Conservation (phyloP, 92 coral and sea anemone species). For the Actinostola sp. region DNA sequence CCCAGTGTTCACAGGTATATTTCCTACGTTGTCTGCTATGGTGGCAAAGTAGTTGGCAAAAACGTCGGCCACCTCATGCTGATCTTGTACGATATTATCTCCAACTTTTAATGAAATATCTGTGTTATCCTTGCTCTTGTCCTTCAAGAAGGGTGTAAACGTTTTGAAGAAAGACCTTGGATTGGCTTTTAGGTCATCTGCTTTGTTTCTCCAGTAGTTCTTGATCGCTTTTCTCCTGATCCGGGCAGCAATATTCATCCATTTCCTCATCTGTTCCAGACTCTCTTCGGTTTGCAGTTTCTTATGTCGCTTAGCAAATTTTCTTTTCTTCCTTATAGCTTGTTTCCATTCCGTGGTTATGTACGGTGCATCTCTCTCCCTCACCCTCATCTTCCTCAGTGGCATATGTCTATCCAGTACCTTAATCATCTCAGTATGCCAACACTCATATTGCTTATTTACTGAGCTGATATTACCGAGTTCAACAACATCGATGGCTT, state of each 20-base stretch:
- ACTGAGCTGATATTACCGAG: not conserved
- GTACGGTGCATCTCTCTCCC: slow-evolving; percentile 60
- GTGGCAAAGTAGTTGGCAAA: slow-evolving; percentile 47
- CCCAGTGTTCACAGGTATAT: not conserved
- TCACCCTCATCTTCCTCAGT: slow-evolving; percentile 56
- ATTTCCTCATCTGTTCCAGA: slow-evolving; percentile 27
- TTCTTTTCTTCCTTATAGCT: slow-evolving; percentile 49
- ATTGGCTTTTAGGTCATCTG: slow-evolving; percentile 41
- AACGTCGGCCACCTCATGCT: slow-evolving; percentile 35
- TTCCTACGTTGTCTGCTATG: slow-evolving; percentile 44
- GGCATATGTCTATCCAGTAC: slow-evolving; percentile 55
- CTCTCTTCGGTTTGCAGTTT: slow-evolving; percentile 41
- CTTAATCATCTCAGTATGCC: slow-evolving; percentile 29
- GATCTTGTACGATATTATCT: slow-evolving; percentile 47
- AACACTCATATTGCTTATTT: slow-evolving; percentile 18
- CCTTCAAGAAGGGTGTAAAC: slow-evolving; percentile 46
- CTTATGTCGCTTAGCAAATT: slow-evolving; percentile 37
- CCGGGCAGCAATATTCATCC: slow-evolving; percentile 48
- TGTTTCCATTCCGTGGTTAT: slow-evolving; percentile 60
- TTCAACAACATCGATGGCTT: slow-evolving; percentile 5
- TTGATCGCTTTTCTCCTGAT: slow-evolving; percentile 35
- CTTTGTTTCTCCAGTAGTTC: slow-evolving; percentile 39
- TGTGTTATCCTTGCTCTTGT: slow-evolving; percentile 23
- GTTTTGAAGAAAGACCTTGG: slow-evolving; percentile 50
- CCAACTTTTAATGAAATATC: slow-evolving; percentile 31